Percentiles rank a stretch among this genome's conserved stretches.
Conservation (phyloP, 2,113 vertebrate species). For the Uria aalge region DNA sequence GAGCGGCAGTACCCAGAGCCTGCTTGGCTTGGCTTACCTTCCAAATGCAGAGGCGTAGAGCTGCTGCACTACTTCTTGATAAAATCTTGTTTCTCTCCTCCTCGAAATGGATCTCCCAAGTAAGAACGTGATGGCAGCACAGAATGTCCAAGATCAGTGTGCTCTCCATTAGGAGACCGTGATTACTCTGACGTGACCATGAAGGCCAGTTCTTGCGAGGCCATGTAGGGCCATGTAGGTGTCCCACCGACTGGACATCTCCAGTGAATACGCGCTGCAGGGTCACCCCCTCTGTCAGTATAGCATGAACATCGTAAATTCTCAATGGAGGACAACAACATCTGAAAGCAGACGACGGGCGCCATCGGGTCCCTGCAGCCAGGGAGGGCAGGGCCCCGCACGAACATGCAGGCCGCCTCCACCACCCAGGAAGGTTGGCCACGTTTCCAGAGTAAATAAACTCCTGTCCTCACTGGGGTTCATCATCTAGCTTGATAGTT, state of each 20-base stretch:
- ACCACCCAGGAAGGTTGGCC: background rate
- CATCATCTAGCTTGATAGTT: background rate
- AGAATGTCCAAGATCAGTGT: background rate
- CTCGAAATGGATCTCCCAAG: background rate
- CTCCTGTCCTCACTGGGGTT: background rate
- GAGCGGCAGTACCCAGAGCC: background rate
- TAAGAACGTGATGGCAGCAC: background rate
- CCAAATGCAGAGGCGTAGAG: accelerated
- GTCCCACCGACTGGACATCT: background rate
- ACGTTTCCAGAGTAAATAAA: background rate
- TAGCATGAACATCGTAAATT: background rate
- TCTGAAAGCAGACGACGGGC: background rate
- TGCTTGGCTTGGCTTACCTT: background rate
- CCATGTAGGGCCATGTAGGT: background rate
- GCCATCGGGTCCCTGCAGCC: background rate
- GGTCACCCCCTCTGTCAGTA: background rate
- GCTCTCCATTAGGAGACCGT: accelerated
- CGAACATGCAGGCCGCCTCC: accelerated
- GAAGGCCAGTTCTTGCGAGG: background rate
- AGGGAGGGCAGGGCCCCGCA: background rate
- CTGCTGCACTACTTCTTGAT: accelerated
- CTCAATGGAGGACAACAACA: background rate
- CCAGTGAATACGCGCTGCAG: background rate
- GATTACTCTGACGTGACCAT: background rate
- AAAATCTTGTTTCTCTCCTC: background rate